Evolutionary conservation across 2,888 invertebrate genomes (phyloP).

Genomic region (Chromoteleia sp.): DNA sequence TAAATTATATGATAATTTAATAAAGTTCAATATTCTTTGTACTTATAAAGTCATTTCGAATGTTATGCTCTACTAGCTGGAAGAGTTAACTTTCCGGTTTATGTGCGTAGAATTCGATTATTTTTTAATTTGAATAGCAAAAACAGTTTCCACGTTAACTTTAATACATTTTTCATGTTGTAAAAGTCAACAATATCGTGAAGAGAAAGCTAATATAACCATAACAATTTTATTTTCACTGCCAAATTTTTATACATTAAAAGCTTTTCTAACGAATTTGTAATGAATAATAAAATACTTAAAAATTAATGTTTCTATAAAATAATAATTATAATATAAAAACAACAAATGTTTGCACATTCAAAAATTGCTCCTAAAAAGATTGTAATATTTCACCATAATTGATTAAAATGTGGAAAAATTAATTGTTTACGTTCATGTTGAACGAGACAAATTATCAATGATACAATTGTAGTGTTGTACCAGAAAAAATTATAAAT

Average conservation of each 20-base stretch:
- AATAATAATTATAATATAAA: too few relatives aligned
- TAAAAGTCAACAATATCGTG: slow-evolving; percentile 24
- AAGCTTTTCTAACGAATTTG: slow-evolving; percentile 2
- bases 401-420: too few relatives aligned
- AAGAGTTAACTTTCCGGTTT: slow-evolving; percentile 47
- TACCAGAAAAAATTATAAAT: too few relatives aligned
- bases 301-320: background rate
- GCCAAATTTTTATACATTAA: slow-evolving; percentile 16
- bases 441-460: too few relatives aligned
- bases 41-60: slow-evolving; percentile 38
- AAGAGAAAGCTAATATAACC: slow-evolving; percentile 16
- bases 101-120: slow-evolving; percentile 34
- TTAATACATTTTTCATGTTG: slow-evolving; percentile 40
- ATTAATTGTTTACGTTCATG: too few relatives aligned
- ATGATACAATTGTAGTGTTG: too few relatives aligned
- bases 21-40: slow-evolving; percentile 24
- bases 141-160: slow-evolving; percentile 29
- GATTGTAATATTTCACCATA: too few relatives aligned
- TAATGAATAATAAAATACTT: slow-evolving; percentile 9
- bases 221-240: slow-evolving; percentile 26
- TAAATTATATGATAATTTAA: slow-evolving; percentile 16
- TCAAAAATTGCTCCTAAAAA: too few relatives aligned
- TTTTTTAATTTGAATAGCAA: slow-evolving; percentile 37
- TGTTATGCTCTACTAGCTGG: slow-evolving; percentile 29
- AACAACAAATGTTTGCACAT: too few relatives aligned